Conservation (phyloP, 2,113 vertebrate species). For the Heterotis niloticus region DNA sequence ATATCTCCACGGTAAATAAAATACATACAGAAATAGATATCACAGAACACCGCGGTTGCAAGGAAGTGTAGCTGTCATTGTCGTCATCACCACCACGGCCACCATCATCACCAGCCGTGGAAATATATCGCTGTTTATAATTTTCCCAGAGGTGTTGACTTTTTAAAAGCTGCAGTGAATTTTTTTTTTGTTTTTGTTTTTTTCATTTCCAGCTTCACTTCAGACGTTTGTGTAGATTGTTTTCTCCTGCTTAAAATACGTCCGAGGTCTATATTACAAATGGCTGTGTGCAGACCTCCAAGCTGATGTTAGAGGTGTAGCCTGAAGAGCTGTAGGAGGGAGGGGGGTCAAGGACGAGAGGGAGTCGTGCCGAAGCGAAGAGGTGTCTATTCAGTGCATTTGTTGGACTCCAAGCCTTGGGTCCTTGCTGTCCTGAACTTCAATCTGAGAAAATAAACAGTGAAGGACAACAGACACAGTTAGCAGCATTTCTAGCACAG, state of each 20-base stretch:
- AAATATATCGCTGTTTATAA: neutral
- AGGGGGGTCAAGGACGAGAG: neutral
- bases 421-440: slow-evolving; percentile 62
- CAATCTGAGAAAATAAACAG: slow-evolving; percentile 49
- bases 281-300: slow-evolving; percentile 15
- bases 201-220: neutral
- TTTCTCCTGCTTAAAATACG: neutral
- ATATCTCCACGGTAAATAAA: slow-evolving; percentile 20
- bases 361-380: slow-evolving; percentile 30
- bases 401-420: slow-evolving; percentile 54
- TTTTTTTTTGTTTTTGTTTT: neutral
- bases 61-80: neutral
- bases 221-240: neutral
- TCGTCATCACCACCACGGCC: neutral
- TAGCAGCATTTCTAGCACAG: neutral
- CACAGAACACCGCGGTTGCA: slow-evolving; percentile 7
- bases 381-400: slow-evolving; percentile 52
- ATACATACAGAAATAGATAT: slow-evolving; percentile 19
- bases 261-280: slow-evolving; percentile 18
- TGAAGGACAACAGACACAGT: neutral
- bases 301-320: neutral
- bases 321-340: slow-evolving; percentile 29
- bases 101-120: neutral
- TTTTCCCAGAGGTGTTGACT: slow-evolving; percentile 12
- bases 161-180: slow-evolving; percentile 9